Evolutionary conservation across 2,113 vertebrate genomes (phyloP).

Genomic region (Pitta sordida): DNA sequence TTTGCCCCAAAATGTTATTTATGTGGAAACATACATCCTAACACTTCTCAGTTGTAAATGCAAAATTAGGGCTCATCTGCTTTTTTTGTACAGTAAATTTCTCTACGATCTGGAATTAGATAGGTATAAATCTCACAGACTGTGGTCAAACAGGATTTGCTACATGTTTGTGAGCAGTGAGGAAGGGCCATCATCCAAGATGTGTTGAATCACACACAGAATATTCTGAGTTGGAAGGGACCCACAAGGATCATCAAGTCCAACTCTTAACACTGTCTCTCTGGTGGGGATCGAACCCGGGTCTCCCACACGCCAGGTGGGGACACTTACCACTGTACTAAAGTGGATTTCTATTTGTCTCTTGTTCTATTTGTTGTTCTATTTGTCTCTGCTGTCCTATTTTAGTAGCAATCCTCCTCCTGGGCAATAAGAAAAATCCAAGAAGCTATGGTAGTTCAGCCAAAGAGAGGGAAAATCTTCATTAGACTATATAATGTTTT

Average conservation of each 20-base stretch:
- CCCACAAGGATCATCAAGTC: no score
- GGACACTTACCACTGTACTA: no score
- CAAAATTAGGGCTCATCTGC: neutral
- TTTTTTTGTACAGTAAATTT: neutral
- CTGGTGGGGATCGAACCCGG: no score
- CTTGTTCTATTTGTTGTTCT: neutral
- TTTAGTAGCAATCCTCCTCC: neutral
- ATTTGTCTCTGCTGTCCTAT: neutral
- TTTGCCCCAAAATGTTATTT: neutral
- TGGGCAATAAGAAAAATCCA: neutral
- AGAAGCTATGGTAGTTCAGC: rapidly evolving
- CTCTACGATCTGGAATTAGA: neutral
- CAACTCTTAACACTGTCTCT: no score
- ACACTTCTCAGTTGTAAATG: neutral
- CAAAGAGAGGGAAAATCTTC: neutral
- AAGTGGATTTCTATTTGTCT: no score
- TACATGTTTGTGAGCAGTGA: neutral
- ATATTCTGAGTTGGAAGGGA: no score
- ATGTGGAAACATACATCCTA: neutral
- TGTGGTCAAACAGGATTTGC: neutral
- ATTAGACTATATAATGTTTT: neutral
- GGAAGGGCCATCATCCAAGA: neutral
- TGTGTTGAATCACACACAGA: no score
- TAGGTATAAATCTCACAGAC: neutral
- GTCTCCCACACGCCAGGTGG: no score